Percentiles rank a stretch among this genome's conserved stretches.
Evolutionary conservation across 2,888 invertebrate genomes (phyloP).

Genomic region (Nyleta sp.): DNA sequence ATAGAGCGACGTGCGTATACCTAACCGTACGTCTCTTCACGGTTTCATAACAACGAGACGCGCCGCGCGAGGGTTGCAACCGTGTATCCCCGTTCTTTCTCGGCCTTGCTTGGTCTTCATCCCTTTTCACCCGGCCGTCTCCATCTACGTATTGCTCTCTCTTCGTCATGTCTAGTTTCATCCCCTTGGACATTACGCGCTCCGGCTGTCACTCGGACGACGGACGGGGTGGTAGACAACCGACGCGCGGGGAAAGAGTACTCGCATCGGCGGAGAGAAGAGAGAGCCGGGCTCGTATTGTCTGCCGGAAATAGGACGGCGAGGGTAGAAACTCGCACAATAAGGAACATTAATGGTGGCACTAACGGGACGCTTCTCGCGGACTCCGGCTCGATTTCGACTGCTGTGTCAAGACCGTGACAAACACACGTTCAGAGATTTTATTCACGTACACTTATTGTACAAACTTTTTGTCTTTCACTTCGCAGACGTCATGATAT

Average conservation of each 20-base stretch:
- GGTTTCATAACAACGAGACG: slow-evolving; percentile 61
- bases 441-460: slow-evolving; percentile 43
- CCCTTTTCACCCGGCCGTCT: slow-evolving; percentile 42
- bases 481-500: slow-evolving; percentile 35
- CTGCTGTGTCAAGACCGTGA: slow-evolving; percentile 60
- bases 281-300: slow-evolving; percentile 67
- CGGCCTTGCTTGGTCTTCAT: slow-evolving; percentile 43
- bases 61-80: slow-evolving; percentile 52
- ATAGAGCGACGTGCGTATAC: slow-evolving; percentile 57
- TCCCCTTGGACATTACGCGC: slow-evolving; percentile 71
- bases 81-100: slow-evolving; percentile 52
- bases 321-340: slow-evolving; percentile 63
- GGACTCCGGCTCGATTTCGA: slow-evolving; percentile 54
- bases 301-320: slow-evolving; percentile 73
- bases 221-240: slow-evolving; percentile 62
- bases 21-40: slow-evolving; percentile 63
- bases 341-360: slow-evolving; percentile 67
- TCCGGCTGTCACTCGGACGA: slow-evolving; percentile 64
- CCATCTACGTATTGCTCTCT: slow-evolving; percentile 42
- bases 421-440: slow-evolving; percentile 46
- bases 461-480: slow-evolving; percentile 43
- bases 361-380: slow-evolving; percentile 64
- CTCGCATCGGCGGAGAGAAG: slow-evolving; percentile 47
- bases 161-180: slow-evolving; percentile 67
- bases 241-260: slow-evolving; percentile 56